Evolutionary conservation across 2,113 vertebrate genomes (phyloP).

Genomic region (Xyliphius kryptos): DNA sequence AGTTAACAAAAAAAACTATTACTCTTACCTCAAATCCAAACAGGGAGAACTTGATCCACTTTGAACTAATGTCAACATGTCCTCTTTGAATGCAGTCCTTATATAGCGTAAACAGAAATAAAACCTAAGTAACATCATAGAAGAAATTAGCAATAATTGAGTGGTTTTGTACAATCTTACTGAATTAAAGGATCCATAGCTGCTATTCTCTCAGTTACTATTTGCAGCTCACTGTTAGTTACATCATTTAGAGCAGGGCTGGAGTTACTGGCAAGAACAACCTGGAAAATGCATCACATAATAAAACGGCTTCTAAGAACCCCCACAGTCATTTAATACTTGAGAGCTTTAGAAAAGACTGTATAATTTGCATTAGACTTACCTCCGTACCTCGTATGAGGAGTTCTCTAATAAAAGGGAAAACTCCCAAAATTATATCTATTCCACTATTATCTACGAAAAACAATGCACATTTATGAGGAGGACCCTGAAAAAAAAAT

Average conservation of each 20-base stretch:
- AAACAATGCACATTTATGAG: slow-evolving; percentile 99
- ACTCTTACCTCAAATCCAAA: slow-evolving; percentile 82
- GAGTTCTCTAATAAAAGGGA: slow-evolving; percentile 97
- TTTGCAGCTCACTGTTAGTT: slow-evolving; percentile 85
- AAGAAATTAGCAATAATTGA: neutral
- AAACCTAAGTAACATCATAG: neutral
- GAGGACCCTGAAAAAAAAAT: slow-evolving; percentile 91
- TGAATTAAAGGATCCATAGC: slow-evolving; percentile 82
- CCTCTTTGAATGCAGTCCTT: slow-evolving; percentile 75
- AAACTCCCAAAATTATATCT: slow-evolving; percentile 97
- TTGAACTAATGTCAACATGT: slow-evolving; percentile 79
- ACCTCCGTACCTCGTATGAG: slow-evolving; percentile 95
- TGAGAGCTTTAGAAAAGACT: neutral
- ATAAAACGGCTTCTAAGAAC: neutral
- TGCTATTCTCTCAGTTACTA: slow-evolving; percentile 81
- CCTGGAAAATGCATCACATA: slow-evolving; percentile 56
- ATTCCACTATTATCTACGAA: slow-evolving; percentile 99
- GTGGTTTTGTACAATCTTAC: slow-evolving; percentile 56
- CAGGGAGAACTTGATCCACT: slow-evolving; percentile 94
- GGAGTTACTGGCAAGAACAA: slow-evolving; percentile 94
- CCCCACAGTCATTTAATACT: neutral
- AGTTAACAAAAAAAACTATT: neutral
- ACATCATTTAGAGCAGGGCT: slow-evolving; percentile 91
- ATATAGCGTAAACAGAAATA: neutral
- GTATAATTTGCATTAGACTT: slow-evolving; percentile 14